Base-by-base conservation (phyloP, 2,797 vertebrate genomes). In the Notoglanidium macrostoma region DNA sequence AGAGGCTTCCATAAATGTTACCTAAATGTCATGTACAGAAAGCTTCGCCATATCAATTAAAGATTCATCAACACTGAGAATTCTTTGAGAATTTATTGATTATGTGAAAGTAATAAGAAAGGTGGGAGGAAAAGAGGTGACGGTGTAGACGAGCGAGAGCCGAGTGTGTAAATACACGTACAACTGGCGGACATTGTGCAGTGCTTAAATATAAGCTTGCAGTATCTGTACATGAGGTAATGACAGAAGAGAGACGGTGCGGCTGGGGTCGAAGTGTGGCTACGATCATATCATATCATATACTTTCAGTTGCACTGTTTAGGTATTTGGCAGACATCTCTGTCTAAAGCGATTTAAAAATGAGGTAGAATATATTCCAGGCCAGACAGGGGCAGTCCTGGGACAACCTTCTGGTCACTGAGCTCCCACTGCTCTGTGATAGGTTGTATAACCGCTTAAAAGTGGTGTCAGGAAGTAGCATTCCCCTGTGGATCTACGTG, bases 161-260 rank as follows among this genome's bases (percentile, higher is more conserved):
- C 8, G 23, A 46, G 61, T 67, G 80, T 32, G 17, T 26, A 67
- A 29, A 51, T 46, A 29, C 5, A 17, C 59, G 46, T 67, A 83
- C 44, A 29, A 4, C 1, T 26, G 61, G 80, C 19, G 61, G 80
- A 82, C 80, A 51, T 63, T 82, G 80, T 49, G 26, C 61, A 65
- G 8, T 82, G 44, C 44, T 82, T 29, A 51, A 67, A 67, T 67
- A 83, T 83, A 83, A 83, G 46, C 10, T 67, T 1, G 77, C 55
- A 59, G 55, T 3, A 29, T 49, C 49, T 59, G 26, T 44, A 21
- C 44, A 49, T 10, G 26, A 8, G 32, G 61, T 67, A 65, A 19
- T 40, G 11, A 3, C 3, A 21, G 80, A 67, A 51, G 9, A 51
- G 9, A 29, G 46, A 32, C n/a, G 23, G 46, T n/a, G n/a, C 7